Evolutionary conservation across 2,888 invertebrate genomes (phyloP).

Genomic region (Crioceris asparagi): DNA sequence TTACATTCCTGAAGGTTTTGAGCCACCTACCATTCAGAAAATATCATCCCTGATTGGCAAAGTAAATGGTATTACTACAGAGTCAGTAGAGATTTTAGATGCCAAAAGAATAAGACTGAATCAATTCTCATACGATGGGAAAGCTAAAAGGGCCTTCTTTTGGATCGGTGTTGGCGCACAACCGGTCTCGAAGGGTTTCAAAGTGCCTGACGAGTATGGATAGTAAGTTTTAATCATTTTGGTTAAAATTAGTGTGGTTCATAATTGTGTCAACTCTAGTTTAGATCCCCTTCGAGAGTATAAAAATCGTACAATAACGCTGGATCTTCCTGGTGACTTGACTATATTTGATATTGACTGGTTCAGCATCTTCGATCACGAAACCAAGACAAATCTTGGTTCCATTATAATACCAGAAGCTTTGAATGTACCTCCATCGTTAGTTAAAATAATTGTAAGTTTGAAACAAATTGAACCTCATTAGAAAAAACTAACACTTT

Average conservation of each 20-base stretch:
- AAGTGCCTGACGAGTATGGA: conserved; percentile 83
- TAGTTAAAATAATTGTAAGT: conserved; percentile 48
- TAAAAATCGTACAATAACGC: conserved; percentile 56
- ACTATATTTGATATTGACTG: conserved; percentile 76
- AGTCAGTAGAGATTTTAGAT: conserved; percentile 63
- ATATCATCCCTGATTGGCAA: conserved; percentile 48
- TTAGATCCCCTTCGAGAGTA: conserved; percentile 69
- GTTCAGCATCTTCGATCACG: conserved; percentile 70
- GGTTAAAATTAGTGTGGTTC: neutral
- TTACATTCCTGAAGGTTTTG: conserved; percentile 81
- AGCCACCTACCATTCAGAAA: conserved; percentile 64
- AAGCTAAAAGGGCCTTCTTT: conserved; percentile 67
- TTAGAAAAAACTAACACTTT: neutral
- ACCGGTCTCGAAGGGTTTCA: conserved; percentile 68
- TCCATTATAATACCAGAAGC: conserved; percentile 69
- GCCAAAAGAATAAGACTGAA: conserved; percentile 69
- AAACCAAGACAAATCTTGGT: conserved; percentile 55
- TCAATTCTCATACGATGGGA: conserved; percentile 68
- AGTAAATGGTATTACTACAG: conserved; percentile 60
- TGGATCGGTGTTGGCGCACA: conserved; percentile 85
- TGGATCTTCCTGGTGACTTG: conserved; percentile 71
- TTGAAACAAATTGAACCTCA: neutral
- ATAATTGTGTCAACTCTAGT: conserved; percentile 38
- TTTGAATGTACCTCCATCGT: conserved; percentile 79
- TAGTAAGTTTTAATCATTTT: conserved; percentile 55